phyloP scores from a whole-genome alignment of 2,113 vertebrate species.

The Archocentrus centrarchus region DNA sequence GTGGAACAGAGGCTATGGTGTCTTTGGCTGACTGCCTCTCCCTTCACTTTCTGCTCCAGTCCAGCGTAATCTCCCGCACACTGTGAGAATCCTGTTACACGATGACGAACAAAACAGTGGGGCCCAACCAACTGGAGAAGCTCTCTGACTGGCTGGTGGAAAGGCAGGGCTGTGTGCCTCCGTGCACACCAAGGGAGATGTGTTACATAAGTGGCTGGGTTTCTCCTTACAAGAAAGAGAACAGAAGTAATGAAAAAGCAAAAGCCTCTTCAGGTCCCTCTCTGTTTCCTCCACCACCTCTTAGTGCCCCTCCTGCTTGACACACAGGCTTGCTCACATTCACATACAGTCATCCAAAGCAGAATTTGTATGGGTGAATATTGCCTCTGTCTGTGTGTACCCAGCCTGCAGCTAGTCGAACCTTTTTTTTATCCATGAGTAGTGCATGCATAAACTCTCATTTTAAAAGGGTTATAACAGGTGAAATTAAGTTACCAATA shows the following conservation, averaged over 20 bases:
- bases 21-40: constrained; percentile 17
- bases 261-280: background rate
- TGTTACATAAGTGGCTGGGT: constrained; percentile 66
- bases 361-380: background rate
- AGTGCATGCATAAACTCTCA: background rate
- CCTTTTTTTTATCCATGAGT: background rate
- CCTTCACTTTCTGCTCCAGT: constrained; percentile 1
- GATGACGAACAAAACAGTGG: constrained; percentile 44
- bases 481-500: background rate
- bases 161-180: constrained; percentile 17
- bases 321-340: constrained; percentile 5
- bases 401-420: background rate
- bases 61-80: constrained; percentile 19
- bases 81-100: constrained; percentile 48
- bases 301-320: background rate
- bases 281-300: constrained; percentile 12
- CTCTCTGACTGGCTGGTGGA: constrained; percentile 50
- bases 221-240: constrained; percentile 1
- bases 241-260: background rate
- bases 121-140: background rate
- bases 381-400: background rate
- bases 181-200: constrained; percentile 14
- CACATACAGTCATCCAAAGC: background rate
- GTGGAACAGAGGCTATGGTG: constrained; percentile 45
- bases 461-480: constrained; percentile 1